Evolutionary conservation across 2,888 invertebrate genomes (phyloP), one percentile per base, ranked within the genome.

Genomic region (Acrobeloides nanus): DNA sequence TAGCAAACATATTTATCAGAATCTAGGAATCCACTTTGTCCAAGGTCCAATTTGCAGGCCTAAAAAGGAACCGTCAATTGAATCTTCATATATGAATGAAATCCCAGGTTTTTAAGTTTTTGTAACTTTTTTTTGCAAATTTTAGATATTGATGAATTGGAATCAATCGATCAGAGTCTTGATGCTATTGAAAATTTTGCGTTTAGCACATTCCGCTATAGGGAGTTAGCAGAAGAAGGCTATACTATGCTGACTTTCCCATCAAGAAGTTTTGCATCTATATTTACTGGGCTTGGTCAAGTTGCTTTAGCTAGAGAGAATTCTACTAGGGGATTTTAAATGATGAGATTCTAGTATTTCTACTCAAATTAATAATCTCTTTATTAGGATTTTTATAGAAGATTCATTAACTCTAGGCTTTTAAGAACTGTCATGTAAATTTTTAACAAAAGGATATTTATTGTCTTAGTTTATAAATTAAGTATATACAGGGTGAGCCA

Each of bases 41-140:
- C 53, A 46, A 20, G 66, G 67, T 0, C 68, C 68, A 1, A 47
- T 68, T n/a, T 68, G 68, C 18, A n/a, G n/a, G n/a, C n/a, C n/a
- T n/a, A n/a, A n/a, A n/a, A n/a, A n/a, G n/a, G n/a, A n/a, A n/a
- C n/a, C n/a, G n/a, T n/a, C n/a, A n/a, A n/a, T n/a, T n/a, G n/a
- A n/a, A n/a, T n/a, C n/a, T n/a, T n/a, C n/a, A n/a, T n/a, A n/a
- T n/a, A n/a, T n/a, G n/a, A n/a, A n/a, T n/a, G n/a, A n/a, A n/a
- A n/a, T n/a, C n/a, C n/a, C n/a, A n/a, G n/a, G n/a, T n/a, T n/a
- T n/a, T n/a, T n/a, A n/a, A n/a, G n/a, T n/a, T n/a, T n/a, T n/a
- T n/a, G n/a, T n/a, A n/a, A n/a, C n/a, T n/a, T n/a, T n/a, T n/a
- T n/a, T n/a, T n/a, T n/a, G n/a, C n/a, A n/a, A 20, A 21, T 54